These are phyloP conservation scores for Leucoptera coffeella DNA, from an alignment of 2,888 invertebrate species.

Conservation along the genomic window DNA sequence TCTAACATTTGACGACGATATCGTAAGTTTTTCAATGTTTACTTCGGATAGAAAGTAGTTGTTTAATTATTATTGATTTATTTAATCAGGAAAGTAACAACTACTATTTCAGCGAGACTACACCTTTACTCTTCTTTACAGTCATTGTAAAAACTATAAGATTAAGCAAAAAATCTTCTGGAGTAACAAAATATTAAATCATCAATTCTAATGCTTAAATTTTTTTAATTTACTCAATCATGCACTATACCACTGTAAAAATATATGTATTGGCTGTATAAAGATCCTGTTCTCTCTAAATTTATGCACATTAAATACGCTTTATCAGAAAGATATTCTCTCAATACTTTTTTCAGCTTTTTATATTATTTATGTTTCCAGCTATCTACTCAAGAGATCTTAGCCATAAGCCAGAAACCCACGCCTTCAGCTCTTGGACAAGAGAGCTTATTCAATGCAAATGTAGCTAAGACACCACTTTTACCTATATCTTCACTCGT, in stretches of 20 bases:
- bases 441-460: conserved; percentile 19
- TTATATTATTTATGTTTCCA: conserved; percentile 9
- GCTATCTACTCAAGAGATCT: conserved; percentile 41
- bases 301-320: background rate
- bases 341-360: background rate
- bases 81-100: no score
- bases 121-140: no score
- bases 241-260: background rate
- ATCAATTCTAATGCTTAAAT: background rate
- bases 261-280: background rate
- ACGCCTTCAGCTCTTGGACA: conserved; percentile 11
- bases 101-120: no score
- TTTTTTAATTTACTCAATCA: background rate
- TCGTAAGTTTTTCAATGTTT: conserved; percentile 33
- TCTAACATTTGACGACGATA: conserved; percentile 75
- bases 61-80: no score
- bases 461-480: conserved; percentile 18
- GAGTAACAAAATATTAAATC: background rate
- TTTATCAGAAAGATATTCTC: background rate
- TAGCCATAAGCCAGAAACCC: conserved; percentile 37
- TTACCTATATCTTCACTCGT: conserved; percentile 32
- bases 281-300: background rate
- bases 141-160: no score
- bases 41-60: no score
- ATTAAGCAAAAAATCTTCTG: no score